These are phyloP conservation scores for Phocides pigmalion DNA, from an alignment of 1,140 invertebrate species.

Conservation along the genomic window DNA sequence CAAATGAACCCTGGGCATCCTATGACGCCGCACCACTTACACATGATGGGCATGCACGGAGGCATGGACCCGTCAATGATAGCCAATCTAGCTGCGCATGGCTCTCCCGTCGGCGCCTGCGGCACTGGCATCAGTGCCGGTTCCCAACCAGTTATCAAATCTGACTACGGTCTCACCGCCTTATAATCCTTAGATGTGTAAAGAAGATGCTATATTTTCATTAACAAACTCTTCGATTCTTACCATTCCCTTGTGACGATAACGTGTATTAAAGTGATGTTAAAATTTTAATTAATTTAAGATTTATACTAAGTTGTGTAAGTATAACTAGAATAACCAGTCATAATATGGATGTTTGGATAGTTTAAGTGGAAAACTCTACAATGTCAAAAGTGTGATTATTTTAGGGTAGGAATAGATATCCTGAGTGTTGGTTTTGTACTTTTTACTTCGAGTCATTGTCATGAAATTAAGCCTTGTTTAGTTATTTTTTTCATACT, in stretches of 20 bases:
- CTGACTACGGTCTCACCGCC: constrained; percentile 83
- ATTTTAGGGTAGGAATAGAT: constrained; percentile 75
- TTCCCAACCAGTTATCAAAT: constrained; percentile 79
- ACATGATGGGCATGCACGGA: constrained; percentile 78
- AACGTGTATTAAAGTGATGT: constrained; percentile 76
- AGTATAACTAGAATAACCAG: constrained; percentile 67
- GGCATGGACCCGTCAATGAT: constrained; percentile 71
- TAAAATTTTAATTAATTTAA: constrained; percentile 63
- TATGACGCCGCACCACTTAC: constrained; percentile 75
- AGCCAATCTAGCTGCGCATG: constrained; percentile 70
- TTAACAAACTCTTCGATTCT: constrained; percentile 69
- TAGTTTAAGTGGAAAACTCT: constrained; percentile 76
- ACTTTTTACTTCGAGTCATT: constrained; percentile 75
- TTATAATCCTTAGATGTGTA: constrained; percentile 81
- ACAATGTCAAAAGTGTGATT: constrained; percentile 83
- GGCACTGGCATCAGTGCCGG: constrained; percentile 69
- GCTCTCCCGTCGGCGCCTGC: constrained; percentile 74
- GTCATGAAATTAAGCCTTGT: constrained; percentile 43
- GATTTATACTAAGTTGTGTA: constrained; percentile 68
- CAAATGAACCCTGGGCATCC: constrained; percentile 66
- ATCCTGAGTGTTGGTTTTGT: constrained; percentile 70
- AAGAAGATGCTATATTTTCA: constrained; percentile 77
- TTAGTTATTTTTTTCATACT: constrained; percentile 5
- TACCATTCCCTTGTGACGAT: constrained; percentile 80
- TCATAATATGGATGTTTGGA: constrained; percentile 76